Base-by-base conservation (phyloP, 2,797 vertebrate species). In the Acanthurus lineatus region DNA sequence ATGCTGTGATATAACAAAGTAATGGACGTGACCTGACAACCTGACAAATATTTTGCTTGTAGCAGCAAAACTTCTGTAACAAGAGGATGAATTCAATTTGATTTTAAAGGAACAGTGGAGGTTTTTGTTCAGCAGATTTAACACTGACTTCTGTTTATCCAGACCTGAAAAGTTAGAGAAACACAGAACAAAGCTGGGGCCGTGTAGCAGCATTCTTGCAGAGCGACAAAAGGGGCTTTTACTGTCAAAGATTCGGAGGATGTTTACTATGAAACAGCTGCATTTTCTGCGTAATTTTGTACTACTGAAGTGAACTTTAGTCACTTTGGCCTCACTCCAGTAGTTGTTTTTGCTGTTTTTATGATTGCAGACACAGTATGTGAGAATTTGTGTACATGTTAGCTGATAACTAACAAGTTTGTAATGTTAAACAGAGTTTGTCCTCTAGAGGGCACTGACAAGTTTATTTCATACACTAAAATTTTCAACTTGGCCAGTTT, bases 1-100 rank as follows among this genome's bases (percentile, higher is more conserved):
- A 49, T 52, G 47, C 28, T 25, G 48, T 2, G 32, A 32, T 11
- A 35, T 11, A 15, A 3, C 32, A 7, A n/a, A 35, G 48, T 38
- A 69, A 7, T 19, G 44, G 7, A 65, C 62, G 28, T 16, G 54
- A 38, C 65, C 71, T 6, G 70, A 52, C 52, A 73, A 38, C 25
- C 57, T n/a, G 17, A 62, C 32, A 49, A 54, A 48, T 17, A 14
- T 45, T 45, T 14, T 45, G 44, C 44, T 14, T 16, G 44, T 14
- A 16, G 9, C 45, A 49, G 59, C 52, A 70, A 32, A 77, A 49
- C 25, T 32, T 77, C 51, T 6, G 17, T 3, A 28, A 28, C 16
- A 28, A 51, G 35, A 62, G 7, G 58, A 61, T 9, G 53, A 16
- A 10, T n/a, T 28, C 2, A 0, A 10, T 25, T 25, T 25, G 25